These are phyloP conservation scores for Sinohyriopsis cumingii DNA, from an alignment of 2,888 invertebrate species.

Conservation along the genomic window DNA sequence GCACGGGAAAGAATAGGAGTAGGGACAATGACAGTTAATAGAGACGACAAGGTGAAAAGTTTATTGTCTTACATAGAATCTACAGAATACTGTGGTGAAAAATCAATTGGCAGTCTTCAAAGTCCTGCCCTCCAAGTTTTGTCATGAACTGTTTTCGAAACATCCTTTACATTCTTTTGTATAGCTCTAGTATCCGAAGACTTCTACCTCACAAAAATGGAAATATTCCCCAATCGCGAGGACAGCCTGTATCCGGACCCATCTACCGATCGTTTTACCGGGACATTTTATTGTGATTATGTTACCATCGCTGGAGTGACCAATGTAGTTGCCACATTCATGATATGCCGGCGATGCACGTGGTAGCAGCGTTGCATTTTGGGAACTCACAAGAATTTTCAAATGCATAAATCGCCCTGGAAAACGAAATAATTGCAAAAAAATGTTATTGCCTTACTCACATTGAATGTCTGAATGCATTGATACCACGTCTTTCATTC, in stretches of 20 bases:
- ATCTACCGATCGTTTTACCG: constrained; percentile 18
- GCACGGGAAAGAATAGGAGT: no score
- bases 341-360: constrained; percentile 11
- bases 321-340: constrained; percentile 20
- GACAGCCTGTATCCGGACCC: constrained; percentile 20
- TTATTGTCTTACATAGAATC: no score
- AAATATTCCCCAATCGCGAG: constrained; percentile 11
- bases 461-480: no score
- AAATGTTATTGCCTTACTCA: no score
- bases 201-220: constrained; percentile 29
- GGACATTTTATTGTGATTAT: constrained; percentile 25
- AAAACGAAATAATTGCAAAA: neutral
- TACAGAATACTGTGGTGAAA: no score
- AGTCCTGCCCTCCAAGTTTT: no score
- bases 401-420: constrained; percentile 18
- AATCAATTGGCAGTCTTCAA: no score
- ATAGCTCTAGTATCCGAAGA: constrained; percentile 19
- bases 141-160: no score
- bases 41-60: no score
- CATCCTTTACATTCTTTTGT: neutral
- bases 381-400: constrained; percentile 15
- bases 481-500: no score
- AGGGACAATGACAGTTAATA: no score
- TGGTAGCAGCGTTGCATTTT: constrained; percentile 18
- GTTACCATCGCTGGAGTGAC: constrained; percentile 26